These are phyloP conservation scores for Patiria pectinifera DNA, from an alignment of 53 echinoderm and acorn worm genomes.

Conservation along the genomic window DNA sequence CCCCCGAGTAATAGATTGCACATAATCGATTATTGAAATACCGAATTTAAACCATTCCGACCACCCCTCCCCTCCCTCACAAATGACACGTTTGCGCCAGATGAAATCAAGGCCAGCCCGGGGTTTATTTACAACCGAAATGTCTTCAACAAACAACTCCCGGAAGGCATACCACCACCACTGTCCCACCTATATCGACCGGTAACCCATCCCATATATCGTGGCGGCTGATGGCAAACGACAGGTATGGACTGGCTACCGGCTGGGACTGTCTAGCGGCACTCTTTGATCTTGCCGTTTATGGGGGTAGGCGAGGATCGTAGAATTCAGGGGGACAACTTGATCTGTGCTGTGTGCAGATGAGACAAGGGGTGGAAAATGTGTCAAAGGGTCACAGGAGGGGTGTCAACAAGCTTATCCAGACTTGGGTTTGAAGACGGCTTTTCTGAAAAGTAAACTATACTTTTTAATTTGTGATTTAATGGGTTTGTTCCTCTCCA, in stretches of 20 bases:
- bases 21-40: background rate
- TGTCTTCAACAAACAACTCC: conserved; percentile 24
- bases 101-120: conserved; percentile 19
- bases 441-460: background rate
- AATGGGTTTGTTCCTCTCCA: background rate
- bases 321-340: background rate
- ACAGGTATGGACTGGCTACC: background rate
- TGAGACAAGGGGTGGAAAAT: background rate
- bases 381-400: background rate
- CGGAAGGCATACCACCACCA: background rate
- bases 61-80: background rate
- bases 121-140: conserved; percentile 17
- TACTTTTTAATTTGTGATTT: background rate
- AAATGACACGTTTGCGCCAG: conserved; percentile 13
- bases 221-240: background rate
- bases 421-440: background rate
- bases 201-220: background rate
- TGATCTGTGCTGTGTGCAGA: background rate
- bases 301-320: conserved; percentile 1
- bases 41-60: background rate
- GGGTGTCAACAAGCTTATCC: background rate
- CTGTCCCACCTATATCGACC: background rate
- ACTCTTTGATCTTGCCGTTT: background rate
- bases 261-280: background rate
- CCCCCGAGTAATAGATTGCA: background rate